Evolutionary conservation across 1,140 invertebrate species (phyloP), one percentile per base, ranked within the genome.

Genomic region (Ctenoplectra terminalis): DNA sequence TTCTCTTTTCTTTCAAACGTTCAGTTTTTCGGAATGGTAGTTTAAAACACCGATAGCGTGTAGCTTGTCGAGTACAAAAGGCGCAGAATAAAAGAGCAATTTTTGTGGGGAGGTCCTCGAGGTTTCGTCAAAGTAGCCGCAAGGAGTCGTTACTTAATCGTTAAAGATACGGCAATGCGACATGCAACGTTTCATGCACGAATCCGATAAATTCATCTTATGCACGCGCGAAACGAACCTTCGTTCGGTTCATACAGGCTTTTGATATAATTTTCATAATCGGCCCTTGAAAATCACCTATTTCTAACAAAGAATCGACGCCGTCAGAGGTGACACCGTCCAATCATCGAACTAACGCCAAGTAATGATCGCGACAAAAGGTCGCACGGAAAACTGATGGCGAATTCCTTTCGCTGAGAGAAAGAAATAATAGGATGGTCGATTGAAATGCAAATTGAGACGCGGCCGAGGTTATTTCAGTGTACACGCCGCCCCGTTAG

Each of bases 361-460:
- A 4, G 2, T 31, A 73, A 60, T 73, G 60, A 73, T 73, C 26
- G 56, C 7, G 20, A 11, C n/a, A 9, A 37, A 40, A 40, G 7
- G 17, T 13, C 40, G 15, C 5, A 5, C 7, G 31, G 31, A 31
- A 26, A 26, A 3, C 9, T 11, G 64, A n/a, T 20, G 17, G 26
- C 17, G 40, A 17, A 71, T 48, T 61, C 52, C 13, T 9, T 13
- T 3, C 7, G 34, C 0, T 23, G 31, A 37, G 58, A n/a, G 50
- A 9, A 31, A 58, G 64, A 60, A 60, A 78, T 60, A 54, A 78
- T 61, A 50, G 52, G 54, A 29, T 11, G 20, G 26, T 13, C 76
- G 76, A 78, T 78, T 71, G 76, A 78, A 78, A 78, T 78, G 66
- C 54, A 78, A 78, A 78, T 78, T 54, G 66, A 43, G 20, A 34